These are phyloP conservation scores for Pasiphila rectangulata DNA, from an alignment of 2,888 invertebrate species.

Conservation along the genomic window DNA sequence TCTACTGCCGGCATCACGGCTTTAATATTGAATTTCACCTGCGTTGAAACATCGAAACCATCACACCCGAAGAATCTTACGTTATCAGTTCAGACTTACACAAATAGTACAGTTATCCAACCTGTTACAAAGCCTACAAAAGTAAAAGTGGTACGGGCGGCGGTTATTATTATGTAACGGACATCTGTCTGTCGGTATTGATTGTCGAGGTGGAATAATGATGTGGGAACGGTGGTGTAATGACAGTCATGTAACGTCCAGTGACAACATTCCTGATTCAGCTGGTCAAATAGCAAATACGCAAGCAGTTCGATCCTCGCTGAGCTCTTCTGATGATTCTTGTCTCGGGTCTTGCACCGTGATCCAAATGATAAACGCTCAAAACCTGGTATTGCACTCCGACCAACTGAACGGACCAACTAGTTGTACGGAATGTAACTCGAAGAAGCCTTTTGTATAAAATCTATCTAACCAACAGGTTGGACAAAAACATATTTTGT, in stretches of 20 bases:
- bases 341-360: too few species aligned
- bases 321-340: too few species aligned
- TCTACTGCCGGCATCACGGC: too few species aligned
- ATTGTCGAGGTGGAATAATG: conserved; percentile 26
- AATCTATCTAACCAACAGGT: too few species aligned
- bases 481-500: too few species aligned
- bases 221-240: conserved; percentile 23
- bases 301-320: too few species aligned
- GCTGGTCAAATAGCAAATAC: background rate
- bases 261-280: background rate
- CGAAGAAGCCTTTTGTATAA: too few species aligned
- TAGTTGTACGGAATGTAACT: too few species aligned
- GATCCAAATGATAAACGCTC: too few species aligned
- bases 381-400: too few species aligned
- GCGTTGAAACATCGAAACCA: background rate
- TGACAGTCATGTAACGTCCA: conserved; percentile 9
- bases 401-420: too few species aligned
- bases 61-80: background rate
- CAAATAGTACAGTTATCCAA: conserved; percentile 37
- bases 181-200: conserved; percentile 26
- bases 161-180: conserved; percentile 23
- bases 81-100: background rate
- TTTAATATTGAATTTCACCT: too few species aligned
- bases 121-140: conserved; percentile 35
- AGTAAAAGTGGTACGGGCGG: conserved; percentile 54